phyloP scores from a whole-genome alignment of 2,888 invertebrate genomes.

The Yponomeuta malinellus region DNA sequence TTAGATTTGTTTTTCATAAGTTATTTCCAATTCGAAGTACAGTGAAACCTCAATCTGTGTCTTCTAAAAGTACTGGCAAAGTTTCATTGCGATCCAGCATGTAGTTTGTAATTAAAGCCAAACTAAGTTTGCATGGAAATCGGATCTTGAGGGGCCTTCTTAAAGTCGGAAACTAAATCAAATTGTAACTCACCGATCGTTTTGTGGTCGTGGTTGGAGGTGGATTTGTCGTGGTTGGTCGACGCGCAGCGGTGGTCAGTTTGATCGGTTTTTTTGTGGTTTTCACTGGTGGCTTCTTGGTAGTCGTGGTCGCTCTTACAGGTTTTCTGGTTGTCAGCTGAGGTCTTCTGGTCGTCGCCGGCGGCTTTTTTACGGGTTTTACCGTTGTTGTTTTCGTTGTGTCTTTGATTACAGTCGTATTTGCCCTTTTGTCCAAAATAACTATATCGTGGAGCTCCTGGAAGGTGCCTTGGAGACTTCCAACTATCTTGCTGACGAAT shows the following conservation, averaged over 20 bases:
- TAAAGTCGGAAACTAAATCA: too few relatives aligned
- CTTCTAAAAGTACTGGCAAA: too few relatives aligned
- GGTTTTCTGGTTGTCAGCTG: conserved; percentile 65
- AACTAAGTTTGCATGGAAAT: too few relatives aligned
- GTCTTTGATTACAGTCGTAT: conserved; percentile 40
- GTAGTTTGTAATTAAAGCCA: too few relatives aligned
- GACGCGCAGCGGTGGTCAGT: conserved; percentile 41
- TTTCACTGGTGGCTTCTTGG: conserved; percentile 50
- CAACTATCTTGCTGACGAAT: conserved; percentile 89
- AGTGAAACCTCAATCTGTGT: too few relatives aligned
- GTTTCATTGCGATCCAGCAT: too few relatives aligned
- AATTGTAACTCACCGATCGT: conserved; percentile 48
- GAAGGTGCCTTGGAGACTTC: conserved; percentile 88
- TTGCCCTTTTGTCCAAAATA: conserved; percentile 63
- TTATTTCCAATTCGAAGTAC: too few relatives aligned
- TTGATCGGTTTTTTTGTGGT: conserved; percentile 63
- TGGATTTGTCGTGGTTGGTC: conserved; percentile 27
- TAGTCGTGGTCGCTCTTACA: conserved; percentile 48
- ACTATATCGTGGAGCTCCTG: conserved; percentile 87
- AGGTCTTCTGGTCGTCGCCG: conserved; percentile 58
- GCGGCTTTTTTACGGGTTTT: conserved; percentile 53
- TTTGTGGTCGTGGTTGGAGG: conserved; percentile 36
- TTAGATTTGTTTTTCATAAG: too few relatives aligned
- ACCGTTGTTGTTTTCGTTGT: conserved; percentile 46
- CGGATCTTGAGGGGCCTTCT: too few relatives aligned